Evolutionary conservation across 2,797 vertebrate species (phyloP), one percentile per base, ranked within the genome.

Genomic region (Lepus oiostolus): DNA sequence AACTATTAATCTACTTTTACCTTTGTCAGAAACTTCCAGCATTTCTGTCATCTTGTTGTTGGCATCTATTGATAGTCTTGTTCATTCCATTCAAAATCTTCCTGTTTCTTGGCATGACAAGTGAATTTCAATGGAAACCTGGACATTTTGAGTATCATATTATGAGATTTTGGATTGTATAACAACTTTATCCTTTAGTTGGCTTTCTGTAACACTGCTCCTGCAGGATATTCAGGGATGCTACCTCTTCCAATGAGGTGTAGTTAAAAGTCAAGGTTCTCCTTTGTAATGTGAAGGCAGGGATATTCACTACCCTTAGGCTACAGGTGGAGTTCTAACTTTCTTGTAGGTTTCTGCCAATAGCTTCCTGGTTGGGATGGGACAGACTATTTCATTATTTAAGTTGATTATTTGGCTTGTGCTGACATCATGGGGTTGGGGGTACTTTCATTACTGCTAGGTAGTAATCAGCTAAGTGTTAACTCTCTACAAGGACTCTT

Each of bases 61-160:
- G 63, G 14, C n/a, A 87, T 90, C 28, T 84, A 90, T 47, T 82
- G 35, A 86, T 58, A 24, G 13, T 67, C 24, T 91, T 80, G 85
- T 85, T n/a, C 58, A 95, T 62, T 79, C 32, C 86, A 30, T 94
- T 94, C 83, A 50, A 83, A 47, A 84, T 75, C 30, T 65, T 93
- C 68, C 32, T 58, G 19, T 38, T 42, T 90, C 60, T 87, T 84
- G 13, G 30, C 79, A 82, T 86, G 38, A 79, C 28, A 90, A 87
- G 50, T 72, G 52, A 92, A 70, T 92, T 92, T 95, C 38, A 75
- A 42, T 26, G 90, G 77, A 95, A 92, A 91, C 81, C 30, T 87
- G 22, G 35, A 58, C 24, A 65, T 75, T 84, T 74, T 13, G 76
- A 13, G 16, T 84, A 86, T 47, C 74, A 65, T 77, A n/a, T 80